These are phyloP conservation scores for Eugnorisma glareosa DNA, from an alignment of 2,888 invertebrate genomes.

Conservation along the genomic window DNA sequence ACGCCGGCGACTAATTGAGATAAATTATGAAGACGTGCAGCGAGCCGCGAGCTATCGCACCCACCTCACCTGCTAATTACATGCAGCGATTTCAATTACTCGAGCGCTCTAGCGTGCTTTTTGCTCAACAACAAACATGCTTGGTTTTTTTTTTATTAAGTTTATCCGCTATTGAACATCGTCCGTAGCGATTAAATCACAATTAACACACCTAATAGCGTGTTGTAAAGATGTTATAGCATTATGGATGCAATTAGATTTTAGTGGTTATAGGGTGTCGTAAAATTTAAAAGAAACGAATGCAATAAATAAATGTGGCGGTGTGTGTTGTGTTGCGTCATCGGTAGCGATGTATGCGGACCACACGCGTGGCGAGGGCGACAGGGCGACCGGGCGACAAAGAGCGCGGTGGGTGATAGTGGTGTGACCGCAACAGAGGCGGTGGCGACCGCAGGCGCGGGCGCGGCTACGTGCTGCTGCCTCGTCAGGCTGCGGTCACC, in stretches of 20 bases:
- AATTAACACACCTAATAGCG: conserved; percentile 76
- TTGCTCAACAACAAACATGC: conserved; percentile 68
- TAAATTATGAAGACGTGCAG: conserved; percentile 89
- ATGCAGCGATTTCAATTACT: conserved; percentile 87
- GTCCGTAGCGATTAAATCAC: conserved; percentile 75
- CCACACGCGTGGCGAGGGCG: conserved; percentile 75
- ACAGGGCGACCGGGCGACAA: conserved; percentile 57
- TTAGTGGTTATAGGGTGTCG: conserved; percentile 76
- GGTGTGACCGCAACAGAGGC: conserved; percentile 77
- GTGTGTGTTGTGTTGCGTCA: conserved; percentile 67
- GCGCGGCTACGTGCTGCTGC: conserved; percentile 61
- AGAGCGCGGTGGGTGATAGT: conserved; percentile 66
- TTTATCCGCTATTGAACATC: conserved; percentile 72
- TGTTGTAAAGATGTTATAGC: conserved; percentile 72
- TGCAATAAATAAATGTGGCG: conserved; percentile 72
- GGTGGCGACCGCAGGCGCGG: conserved; percentile 69
- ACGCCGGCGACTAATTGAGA: conserved; percentile 87
- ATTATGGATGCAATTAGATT: conserved; percentile 78
- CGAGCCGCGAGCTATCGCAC: conserved; percentile 83
- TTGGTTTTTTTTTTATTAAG: conserved; percentile 75
- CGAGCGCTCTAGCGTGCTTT: conserved; percentile 74
- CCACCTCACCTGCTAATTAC: conserved; percentile 86
- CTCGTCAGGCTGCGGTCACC: conserved; percentile 75
- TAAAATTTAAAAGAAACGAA: conserved; percentile 75
- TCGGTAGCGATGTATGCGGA: conserved; percentile 69